Conservation (phyloP, 2,888 invertebrate genomes). For the Andrena bucephala region DNA sequence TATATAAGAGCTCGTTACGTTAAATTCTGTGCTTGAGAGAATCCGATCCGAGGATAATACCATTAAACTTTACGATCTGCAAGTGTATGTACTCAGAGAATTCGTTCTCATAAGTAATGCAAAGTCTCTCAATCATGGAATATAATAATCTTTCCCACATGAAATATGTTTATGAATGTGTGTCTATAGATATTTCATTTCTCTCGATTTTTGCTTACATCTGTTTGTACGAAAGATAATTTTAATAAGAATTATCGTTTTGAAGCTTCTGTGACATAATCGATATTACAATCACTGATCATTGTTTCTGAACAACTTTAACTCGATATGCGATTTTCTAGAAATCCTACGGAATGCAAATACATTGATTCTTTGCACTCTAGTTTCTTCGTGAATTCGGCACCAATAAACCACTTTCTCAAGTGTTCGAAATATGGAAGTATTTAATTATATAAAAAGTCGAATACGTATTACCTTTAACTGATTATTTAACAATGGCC, state of each 20-base stretch:
- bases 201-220: conserved; percentile 43
- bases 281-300: conserved; percentile 34
- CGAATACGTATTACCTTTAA: neutral
- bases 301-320: conserved; percentile 26
- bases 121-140: conserved; percentile 55
- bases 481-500: neutral
- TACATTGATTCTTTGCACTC: conserved; percentile 50
- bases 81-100: neutral
- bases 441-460: neutral
- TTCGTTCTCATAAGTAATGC: neutral
- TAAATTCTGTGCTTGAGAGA: conserved; percentile 60
- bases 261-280: conserved; percentile 39
- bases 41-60: neutral
- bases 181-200: conserved; percentile 35
- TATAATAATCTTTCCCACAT: conserved; percentile 28
- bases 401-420: neutral
- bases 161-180: conserved; percentile 43
- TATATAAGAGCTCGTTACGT: conserved; percentile 42
- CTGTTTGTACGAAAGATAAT: conserved; percentile 33
- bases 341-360: conserved; percentile 24
- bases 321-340: conserved; percentile 8
- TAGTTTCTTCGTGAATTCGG: neutral
- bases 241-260: conserved; percentile 42
- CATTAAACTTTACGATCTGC: neutral
- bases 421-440: conserved; percentile 4